Base-by-base conservation (phyloP, 2,797 vertebrate genomes). In the Hydrocynus forskahlii region DNA sequence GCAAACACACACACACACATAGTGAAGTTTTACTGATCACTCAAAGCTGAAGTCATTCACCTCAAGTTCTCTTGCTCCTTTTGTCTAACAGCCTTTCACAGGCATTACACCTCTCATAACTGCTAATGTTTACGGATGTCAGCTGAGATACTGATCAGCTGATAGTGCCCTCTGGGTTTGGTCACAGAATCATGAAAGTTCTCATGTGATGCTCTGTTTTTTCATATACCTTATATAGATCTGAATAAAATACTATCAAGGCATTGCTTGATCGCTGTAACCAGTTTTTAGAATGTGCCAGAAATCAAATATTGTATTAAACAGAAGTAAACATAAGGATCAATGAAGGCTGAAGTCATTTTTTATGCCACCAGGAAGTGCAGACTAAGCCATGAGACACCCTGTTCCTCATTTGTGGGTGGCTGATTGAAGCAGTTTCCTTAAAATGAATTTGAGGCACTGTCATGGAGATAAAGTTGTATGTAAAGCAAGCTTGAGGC, bases 311-410 rank as follows among this genome's bases (percentile, higher is more conserved):
- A 12, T 45, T 12, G 35, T 10, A 9, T 69, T 6, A 16, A 52
- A 71, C 19, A 35, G 19, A 54, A 21, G 40, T n/a, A 8, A 14
- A 14, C 3, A 4, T 52, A 57, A 64, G 5, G 48, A 71, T 52
- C 68, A 8, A 6, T 52, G 14, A 10, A n/a, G 4, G 35, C 48
- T 35, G 48, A 17, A 29, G 10, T 72, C 17, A 57, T 38, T 40
- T 38, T 9, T 72, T 72, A 21, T 57, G 17, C 5, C n/a, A 38
- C 52, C 16, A 73, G 70, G 52, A 73, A 57, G 70, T 73, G 17
- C 2, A 35, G 12, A 35, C 17, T 29, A 52, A 13, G 45, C 50
- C 48, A 54, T 45, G 2, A 35, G 5, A 23, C 25, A 19, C 69
- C 48, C 50, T n/a, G 50, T 57, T 55, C 70, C 70, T 54, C 29